Base-by-base conservation (phyloP, 2,113 vertebrate species). In the Notarius lentiginosus region DNA sequence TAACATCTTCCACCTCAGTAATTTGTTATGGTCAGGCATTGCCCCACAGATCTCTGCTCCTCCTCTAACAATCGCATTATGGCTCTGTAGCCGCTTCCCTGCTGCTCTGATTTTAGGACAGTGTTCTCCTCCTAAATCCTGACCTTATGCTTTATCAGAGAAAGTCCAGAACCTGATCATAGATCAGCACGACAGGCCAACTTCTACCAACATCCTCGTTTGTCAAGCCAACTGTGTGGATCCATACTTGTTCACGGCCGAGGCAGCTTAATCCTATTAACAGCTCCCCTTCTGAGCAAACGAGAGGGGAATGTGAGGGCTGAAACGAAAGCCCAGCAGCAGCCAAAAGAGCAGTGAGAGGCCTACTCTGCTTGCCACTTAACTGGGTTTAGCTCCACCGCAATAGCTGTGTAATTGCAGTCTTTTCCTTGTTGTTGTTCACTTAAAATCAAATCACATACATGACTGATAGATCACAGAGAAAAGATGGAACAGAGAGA, bases 321-420 rank as follows among this genome's bases (percentile, higher is more conserved):
- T 89, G 93, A 91, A 91, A 83, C 91, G 88, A 85, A 81, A 85
- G 87, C 84, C 66, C 93, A 96, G 95, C 91, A 93, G 95, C 88
- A 81, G 79, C 82, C 90, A 82, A 88, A 89, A 88, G 47, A 88
- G 90, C 95, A 90, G 89, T 89, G 91, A 95, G 95, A 93, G 93
- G 93, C 91, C 92, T 94, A 60, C 93, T 94, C 94, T 90, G 91
- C 92, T 93, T 84, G 80, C 94, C 93, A 94, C 92, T 95, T 95
- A 95, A 93, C 95, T 92, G 91, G 93, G 96, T 95, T 96, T 96
- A 96, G 94, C 95, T 93, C 90, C 84, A 91, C 93, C 95, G 96
- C 96, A 97, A 97, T 96, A 96, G 94, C 96, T 96, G 95, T 96
- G 96, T 96, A 96, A 97, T 96, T 96, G 96, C 95, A 97, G 96